Evolutionary conservation across 2,888 invertebrate species (phyloP).

Genomic region (Scrobipalpa atriplicella): DNA sequence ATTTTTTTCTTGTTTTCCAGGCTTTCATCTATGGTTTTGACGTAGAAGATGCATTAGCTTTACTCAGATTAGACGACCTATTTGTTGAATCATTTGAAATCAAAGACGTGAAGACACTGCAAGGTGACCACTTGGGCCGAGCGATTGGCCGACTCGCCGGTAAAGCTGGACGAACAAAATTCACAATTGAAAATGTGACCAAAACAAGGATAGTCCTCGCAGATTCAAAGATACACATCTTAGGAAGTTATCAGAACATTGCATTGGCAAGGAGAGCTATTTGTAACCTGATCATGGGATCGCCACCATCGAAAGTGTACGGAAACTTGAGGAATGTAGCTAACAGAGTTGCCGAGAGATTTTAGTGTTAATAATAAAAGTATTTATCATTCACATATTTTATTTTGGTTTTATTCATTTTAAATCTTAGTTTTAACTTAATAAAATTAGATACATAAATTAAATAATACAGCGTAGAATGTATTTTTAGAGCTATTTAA

Average conservation of each 20-base stretch:
- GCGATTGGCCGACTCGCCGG: slow-evolving; percentile 99
- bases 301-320: slow-evolving; percentile 98
- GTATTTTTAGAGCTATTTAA: too few relatives aligned
- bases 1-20: slow-evolving; percentile 50
- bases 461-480: too few relatives aligned
- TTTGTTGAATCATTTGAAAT: slow-evolving; percentile 99
- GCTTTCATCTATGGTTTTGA: slow-evolving; percentile 98
- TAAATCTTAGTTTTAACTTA: too few relatives aligned
- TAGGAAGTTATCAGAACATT: slow-evolving; percentile 99
- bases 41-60: slow-evolving; percentile 97
- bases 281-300: slow-evolving; percentile 98
- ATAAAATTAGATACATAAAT: background rate
- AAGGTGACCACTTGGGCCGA: slow-evolving; percentile 97
- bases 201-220: slow-evolving; percentile 99
- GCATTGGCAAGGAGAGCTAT: slow-evolving; percentile 96
- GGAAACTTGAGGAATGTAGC: slow-evolving; percentile 96
- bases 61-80: slow-evolving; percentile 96
- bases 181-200: slow-evolving; percentile 99
- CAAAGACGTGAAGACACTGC: slow-evolving; percentile 96
- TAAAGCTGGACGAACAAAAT: slow-evolving; percentile 98
- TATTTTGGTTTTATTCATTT: slow-evolving; percentile 37
- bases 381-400: slow-evolving; percentile 49
- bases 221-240: slow-evolving; percentile 97
- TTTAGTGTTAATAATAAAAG: slow-evolving; percentile 69
- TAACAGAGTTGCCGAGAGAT: slow-evolving; percentile 91